Evolutionary conservation across 2,888 invertebrate genomes (phyloP).

Genomic region (Lobophora halterata): DNA sequence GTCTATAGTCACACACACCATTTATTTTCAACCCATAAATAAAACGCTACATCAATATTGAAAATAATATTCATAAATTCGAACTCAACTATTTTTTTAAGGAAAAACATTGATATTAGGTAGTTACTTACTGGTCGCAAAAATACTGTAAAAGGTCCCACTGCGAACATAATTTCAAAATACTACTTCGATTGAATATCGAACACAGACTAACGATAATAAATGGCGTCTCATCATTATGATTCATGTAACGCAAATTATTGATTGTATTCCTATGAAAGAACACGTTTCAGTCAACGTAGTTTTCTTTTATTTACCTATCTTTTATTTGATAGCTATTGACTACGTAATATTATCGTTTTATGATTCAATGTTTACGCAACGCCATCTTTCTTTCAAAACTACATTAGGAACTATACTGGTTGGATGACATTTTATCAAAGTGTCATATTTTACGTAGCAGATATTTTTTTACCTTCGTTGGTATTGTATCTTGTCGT

Average conservation of each 20-base stretch:
- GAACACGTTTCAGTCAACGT: slow-evolving; percentile 25
- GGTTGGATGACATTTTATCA: too few relatives aligned
- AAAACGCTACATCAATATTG: too few relatives aligned
- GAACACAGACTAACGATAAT: slow-evolving; percentile 19
- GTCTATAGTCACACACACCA: too few relatives aligned
- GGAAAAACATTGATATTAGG: too few relatives aligned
- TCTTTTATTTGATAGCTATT: slow-evolving; percentile 13
- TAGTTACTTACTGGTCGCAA: slow-evolving; percentile 14
- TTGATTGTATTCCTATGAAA: slow-evolving; percentile 25
- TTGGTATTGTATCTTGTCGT: slow-evolving; percentile 1
- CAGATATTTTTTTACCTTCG: background rate
- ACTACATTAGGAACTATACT: too few relatives aligned
- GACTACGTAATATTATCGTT: slow-evolving; percentile 4
- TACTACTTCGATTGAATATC: slow-evolving; percentile 12
- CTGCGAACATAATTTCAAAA: slow-evolving; percentile 18
- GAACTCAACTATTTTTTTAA: too few relatives aligned
- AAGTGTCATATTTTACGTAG: too few relatives aligned
- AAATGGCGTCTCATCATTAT: slow-evolving; percentile 20
- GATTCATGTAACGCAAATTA: slow-evolving; percentile 30
- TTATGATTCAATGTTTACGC: too few relatives aligned
- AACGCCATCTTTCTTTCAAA: too few relatives aligned
- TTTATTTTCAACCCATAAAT: too few relatives aligned
- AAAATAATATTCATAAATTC: too few relatives aligned
- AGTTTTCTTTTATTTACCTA: slow-evolving; percentile 18
- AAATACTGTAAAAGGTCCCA: slow-evolving; percentile 17